These are phyloP conservation scores for Saguinus imperator DNA, from an alignment of 2,113 vertebrate genomes.

Conservation along the genomic window DNA sequence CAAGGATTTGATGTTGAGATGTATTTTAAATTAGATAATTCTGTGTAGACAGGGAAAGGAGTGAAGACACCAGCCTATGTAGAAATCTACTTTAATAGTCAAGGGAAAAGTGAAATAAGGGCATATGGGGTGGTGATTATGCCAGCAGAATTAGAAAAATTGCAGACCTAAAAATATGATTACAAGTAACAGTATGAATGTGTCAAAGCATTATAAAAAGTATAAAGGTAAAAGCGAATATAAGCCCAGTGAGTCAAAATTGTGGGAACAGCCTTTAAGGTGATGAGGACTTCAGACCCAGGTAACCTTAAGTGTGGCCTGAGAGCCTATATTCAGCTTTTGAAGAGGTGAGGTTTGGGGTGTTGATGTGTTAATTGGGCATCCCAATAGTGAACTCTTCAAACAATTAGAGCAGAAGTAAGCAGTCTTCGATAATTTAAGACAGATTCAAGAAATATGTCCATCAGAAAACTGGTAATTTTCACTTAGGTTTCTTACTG, in stretches of 20 bases:
- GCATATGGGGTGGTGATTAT: not conserved
- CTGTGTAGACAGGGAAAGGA: not conserved
- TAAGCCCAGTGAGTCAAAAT: not conserved
- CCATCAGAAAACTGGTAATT: not conserved
- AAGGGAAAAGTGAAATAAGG: not conserved
- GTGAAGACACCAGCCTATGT: not conserved
- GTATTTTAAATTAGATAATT: not conserved
- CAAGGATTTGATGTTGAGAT: not conserved
- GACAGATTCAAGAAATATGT: not conserved
- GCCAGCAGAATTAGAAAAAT: not conserved
- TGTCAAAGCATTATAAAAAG: not conserved
- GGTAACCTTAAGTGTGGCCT: not conserved
- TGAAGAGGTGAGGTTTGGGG: not conserved
- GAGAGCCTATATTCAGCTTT: not conserved
- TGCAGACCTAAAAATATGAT: not conserved
- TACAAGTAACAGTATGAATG: not conserved
- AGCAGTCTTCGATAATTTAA: not conserved
- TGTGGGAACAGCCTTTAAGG: not conserved
- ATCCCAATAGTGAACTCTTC: not conserved
- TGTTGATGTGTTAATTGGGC: not conserved
- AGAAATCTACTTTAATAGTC: not conserved
- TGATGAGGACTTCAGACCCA: not conserved
- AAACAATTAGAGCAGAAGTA: not conserved
- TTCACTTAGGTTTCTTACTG: not conserved
- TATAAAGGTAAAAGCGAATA: not conserved